phyloP scores from a whole-genome alignment of 2,888 invertebrate genomes.

The Criorhina ranunculi region DNA sequence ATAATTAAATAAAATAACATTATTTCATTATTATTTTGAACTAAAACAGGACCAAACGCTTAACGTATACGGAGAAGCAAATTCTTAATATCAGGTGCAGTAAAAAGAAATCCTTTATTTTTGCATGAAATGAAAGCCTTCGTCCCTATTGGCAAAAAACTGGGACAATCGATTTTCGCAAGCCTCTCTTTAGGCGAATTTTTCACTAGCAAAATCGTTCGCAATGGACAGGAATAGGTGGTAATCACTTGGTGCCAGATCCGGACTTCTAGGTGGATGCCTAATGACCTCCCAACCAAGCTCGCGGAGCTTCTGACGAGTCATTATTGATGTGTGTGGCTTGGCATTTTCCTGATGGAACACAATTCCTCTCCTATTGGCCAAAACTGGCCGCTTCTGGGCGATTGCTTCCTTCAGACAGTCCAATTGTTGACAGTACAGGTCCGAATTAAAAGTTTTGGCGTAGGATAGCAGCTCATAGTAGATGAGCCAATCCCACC shows the following conservation, averaged over 20 bases:
- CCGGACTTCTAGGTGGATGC: not conserved
- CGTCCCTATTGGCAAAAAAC: not conserved
- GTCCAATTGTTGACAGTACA: not conserved
- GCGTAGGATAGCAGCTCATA: no score
- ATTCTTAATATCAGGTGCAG: no score
- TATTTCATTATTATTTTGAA: no score
- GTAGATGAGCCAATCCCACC: no score
- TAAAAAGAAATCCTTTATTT: no score
- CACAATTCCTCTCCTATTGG: slow-evolving; percentile 46
- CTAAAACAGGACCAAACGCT: no score
- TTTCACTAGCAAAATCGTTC: not conserved
- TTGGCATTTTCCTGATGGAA: not conserved
- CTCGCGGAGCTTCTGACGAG: not conserved
- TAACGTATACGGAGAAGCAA: no score
- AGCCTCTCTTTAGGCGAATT: slow-evolving; percentile 2
- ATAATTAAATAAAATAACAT: no score
- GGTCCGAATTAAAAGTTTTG: not conserved
- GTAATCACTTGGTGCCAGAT: not conserved
- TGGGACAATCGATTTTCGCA: slow-evolving; percentile 1
- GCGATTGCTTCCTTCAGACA: slow-evolving; percentile 66
- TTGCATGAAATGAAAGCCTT: no score
- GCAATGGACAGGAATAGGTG: not conserved
- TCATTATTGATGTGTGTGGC: slow-evolving; percentile 1
- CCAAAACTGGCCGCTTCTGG: slow-evolving; percentile 68
- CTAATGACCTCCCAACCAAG: not conserved